Conservation (phyloP, 1,140 invertebrate species). For the Gyrodactylus bullatarudis region DNA sequence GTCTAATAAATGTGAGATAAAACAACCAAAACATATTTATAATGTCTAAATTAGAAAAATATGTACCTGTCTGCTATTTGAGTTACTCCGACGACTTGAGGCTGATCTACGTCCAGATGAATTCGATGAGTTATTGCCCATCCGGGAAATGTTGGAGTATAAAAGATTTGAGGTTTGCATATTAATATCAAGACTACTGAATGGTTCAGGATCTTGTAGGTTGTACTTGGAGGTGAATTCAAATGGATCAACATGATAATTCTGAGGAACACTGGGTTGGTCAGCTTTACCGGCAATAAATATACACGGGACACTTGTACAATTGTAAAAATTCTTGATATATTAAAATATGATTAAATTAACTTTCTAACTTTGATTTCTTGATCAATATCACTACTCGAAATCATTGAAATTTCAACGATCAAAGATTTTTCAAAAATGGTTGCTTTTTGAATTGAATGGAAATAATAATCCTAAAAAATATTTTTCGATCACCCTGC, state of each 20-base stretch:
- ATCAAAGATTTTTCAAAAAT: too few relatives aligned
- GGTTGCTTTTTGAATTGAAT: too few relatives aligned
- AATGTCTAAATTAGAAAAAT: too few relatives aligned
- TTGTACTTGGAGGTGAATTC: slow-evolving; percentile 5
- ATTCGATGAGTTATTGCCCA: not conserved
- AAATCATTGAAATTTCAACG: too few relatives aligned
- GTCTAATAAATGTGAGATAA: too few relatives aligned
- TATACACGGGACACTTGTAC: slow-evolving; percentile 2
- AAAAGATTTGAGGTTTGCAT: not conserved
- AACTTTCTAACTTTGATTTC: too few relatives aligned
- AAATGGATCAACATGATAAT: not conserved
- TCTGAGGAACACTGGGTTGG: not conserved
- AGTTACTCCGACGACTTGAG: not conserved
- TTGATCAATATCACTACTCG: too few relatives aligned
- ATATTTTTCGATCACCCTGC: too few relatives aligned
- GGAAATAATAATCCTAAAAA: too few relatives aligned
- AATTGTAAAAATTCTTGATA: not conserved
- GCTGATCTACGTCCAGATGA: not conserved
- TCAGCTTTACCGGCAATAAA: slow-evolving; percentile 2
- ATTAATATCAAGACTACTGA: slow-evolving; percentile 1
- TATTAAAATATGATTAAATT: too few relatives aligned
- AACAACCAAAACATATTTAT: too few relatives aligned
- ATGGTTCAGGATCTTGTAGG: not conserved
- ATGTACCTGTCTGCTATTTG: not conserved
- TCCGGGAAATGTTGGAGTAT: not conserved